Conservation (phyloP, 2,797 vertebrate species). For the Propithecus perrieri region DNA sequence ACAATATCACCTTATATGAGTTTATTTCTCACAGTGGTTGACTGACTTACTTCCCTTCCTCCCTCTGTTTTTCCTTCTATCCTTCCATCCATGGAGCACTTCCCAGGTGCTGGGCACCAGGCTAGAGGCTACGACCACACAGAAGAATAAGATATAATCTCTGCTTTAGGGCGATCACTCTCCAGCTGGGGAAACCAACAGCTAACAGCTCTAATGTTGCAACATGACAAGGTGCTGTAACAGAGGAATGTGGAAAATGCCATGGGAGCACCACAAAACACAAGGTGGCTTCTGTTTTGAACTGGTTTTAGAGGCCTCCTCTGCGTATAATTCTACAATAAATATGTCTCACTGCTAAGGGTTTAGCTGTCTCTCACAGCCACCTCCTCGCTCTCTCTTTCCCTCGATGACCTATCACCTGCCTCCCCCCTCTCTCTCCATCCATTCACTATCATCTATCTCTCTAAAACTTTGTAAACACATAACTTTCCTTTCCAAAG, state of each 20-base stretch:
- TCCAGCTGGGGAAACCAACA: neutral
- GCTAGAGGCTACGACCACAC: neutral
- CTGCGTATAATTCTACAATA: neutral
- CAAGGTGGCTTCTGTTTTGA: neutral
- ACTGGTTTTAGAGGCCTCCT: neutral
- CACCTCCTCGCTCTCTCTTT: neutral
- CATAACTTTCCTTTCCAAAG: neutral
- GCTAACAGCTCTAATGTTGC: neutral
- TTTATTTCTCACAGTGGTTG: neutral
- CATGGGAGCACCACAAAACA: neutral
- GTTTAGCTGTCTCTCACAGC: neutral
- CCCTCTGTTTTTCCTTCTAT: neutral
- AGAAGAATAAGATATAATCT: neutral
- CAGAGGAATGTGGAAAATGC: neutral
- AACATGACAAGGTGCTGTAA: neutral
- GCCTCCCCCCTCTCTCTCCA: neutral
- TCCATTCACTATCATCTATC: neutral
- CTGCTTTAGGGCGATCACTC: neutral
- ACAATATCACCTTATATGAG: rapidly evolving
- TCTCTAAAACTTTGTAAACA: neutral
- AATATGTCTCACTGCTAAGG: neutral
- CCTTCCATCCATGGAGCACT: neutral
- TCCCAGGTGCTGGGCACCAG: neutral
- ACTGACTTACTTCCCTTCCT: neutral
- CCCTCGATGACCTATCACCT: neutral